Conservation (phyloP, 2,888 invertebrate species). For the Gortyna flavago region DNA sequence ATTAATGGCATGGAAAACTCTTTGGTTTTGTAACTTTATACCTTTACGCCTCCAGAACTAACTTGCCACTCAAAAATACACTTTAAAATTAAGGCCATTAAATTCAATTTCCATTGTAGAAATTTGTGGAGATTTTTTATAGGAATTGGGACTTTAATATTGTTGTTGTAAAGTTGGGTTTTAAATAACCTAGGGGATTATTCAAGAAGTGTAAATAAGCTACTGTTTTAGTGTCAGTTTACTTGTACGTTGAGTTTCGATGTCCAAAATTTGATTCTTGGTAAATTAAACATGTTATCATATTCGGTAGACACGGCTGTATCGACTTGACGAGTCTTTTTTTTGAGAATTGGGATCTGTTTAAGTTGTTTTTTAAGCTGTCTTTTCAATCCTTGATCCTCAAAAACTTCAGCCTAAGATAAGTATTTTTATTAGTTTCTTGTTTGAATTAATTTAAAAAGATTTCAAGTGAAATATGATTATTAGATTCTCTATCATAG, state of each 20-base stretch:
- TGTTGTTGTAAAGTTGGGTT: constrained; percentile 65
- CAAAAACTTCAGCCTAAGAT: background rate
- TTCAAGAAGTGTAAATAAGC: constrained; percentile 78
- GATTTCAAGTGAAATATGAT: too few species aligned
- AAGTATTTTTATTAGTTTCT: background rate
- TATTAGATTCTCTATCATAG: too few species aligned
- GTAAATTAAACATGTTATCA: constrained; percentile 76
- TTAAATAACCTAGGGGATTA: constrained; percentile 65
- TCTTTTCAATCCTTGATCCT: background rate
- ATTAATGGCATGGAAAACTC: constrained; percentile 87
- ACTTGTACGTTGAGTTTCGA: constrained; percentile 83
- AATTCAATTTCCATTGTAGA: constrained; percentile 48
- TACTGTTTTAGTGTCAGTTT: constrained; percentile 87
- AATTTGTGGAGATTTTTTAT: background rate
- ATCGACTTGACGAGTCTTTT: constrained; percentile 21
- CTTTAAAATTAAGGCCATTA: constrained; percentile 45
- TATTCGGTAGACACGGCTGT: constrained; percentile 72
- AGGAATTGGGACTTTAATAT: constrained; percentile 52
- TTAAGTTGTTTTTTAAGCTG: background rate
- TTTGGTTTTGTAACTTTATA: constrained; percentile 85
- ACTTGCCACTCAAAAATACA: constrained; percentile 57
- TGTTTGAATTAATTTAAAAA: background rate
- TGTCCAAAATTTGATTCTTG: constrained; percentile 83
- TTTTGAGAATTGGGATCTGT: background rate
- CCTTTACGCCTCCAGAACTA: constrained; percentile 68